phyloP scores from a whole-genome alignment of 2,113 vertebrate genomes.

The Pyrgilauda ruficollis region DNA sequence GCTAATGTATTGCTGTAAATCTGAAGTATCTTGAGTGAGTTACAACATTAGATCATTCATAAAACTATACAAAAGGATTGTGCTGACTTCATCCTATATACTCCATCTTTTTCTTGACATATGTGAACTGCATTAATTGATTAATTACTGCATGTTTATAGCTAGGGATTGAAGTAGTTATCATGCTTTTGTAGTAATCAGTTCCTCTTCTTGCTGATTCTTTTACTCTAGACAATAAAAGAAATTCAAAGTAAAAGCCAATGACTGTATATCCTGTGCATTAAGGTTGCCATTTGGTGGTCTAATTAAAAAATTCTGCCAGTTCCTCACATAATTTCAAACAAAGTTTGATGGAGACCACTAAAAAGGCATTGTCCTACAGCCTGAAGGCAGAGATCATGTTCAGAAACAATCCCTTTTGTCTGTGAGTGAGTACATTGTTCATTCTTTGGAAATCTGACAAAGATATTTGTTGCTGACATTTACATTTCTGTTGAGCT shows the following conservation, averaged over 20 bases:
- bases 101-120: slow-evolving; percentile 23
- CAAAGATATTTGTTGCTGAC: slow-evolving; percentile 53
- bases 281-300: slow-evolving; percentile 61
- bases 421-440: slow-evolving; percentile 37
- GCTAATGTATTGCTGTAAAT: not conserved
- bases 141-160: slow-evolving; percentile 69
- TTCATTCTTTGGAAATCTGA: slow-evolving; percentile 59
- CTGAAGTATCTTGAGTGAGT: not conserved
- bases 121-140: slow-evolving; percentile 59
- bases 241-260: slow-evolving; percentile 63
- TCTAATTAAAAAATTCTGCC: slow-evolving; percentile 73
- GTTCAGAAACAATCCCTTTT: slow-evolving; percentile 59
- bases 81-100: slow-evolving; percentile 55
- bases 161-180: slow-evolving; percentile 57
- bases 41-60: slow-evolving; percentile 12
- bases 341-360: slow-evolving; percentile 58
- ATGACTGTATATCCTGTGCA: slow-evolving; percentile 51
- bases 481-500: slow-evolving; percentile 41
- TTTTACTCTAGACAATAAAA: slow-evolving; percentile 55
- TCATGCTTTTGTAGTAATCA: slow-evolving; percentile 46
- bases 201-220: slow-evolving; percentile 37
- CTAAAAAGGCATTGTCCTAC: slow-evolving; percentile 51
- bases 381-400: slow-evolving; percentile 53
- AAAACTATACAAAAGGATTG: slow-evolving; percentile 8
- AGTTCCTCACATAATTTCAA: slow-evolving; percentile 71